Percentiles rank a stretch among this genome's conserved stretches.
These are phyloP conservation scores for Thripadectes ignobilis DNA, from an alignment of 2,797 vertebrate species.

Conservation along the genomic window DNA sequence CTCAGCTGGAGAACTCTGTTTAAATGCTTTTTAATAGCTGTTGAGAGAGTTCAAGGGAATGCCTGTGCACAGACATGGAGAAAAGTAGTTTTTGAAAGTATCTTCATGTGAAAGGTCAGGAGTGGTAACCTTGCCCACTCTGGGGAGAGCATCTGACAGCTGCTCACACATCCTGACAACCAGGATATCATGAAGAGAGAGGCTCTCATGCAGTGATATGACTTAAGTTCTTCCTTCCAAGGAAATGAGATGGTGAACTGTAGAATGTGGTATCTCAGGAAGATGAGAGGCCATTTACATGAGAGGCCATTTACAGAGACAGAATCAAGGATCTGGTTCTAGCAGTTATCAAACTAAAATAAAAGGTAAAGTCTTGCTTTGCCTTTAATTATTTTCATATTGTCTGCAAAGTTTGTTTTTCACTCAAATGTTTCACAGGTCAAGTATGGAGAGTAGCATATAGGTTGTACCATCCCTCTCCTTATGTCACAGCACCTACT, in stretches of 20 bases:
- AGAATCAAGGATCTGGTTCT: neutral
- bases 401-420: neutral
- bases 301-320: neutral
- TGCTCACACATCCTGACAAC: neutral
- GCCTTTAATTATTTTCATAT: neutral
- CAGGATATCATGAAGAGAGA: neutral
- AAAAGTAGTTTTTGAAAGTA: neutral
- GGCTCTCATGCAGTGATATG: fast-evolving
- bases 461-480: neutral
- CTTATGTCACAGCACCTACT: neutral
- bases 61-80: neutral
- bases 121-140: neutral
- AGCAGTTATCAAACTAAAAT: neutral
- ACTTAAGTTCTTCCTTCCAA: neutral
- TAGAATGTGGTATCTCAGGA: neutral
- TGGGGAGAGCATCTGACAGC: neutral
- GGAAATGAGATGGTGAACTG: neutral
- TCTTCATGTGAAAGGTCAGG: neutral
- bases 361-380: neutral
- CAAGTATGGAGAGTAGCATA: neutral
- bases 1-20: slow-evolving; percentile 18
- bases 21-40: neutral
- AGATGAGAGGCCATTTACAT: neutral
- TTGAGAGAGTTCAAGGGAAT: neutral
- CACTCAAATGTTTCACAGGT: neutral